phyloP scores from a whole-genome alignment of 2,797 vertebrate genomes.

The Chelonia mydas region DNA sequence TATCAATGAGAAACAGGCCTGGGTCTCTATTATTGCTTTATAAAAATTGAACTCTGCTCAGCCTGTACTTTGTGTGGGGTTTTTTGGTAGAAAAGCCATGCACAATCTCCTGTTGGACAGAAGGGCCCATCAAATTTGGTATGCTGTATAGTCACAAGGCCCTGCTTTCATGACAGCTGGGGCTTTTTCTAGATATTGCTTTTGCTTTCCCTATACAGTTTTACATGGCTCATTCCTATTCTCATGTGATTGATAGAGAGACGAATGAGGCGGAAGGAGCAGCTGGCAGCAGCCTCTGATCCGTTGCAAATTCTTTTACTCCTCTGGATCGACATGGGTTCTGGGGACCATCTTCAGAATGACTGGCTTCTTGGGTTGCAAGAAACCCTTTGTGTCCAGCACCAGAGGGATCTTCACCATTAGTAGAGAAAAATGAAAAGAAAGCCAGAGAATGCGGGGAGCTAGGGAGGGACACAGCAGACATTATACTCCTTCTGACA shows the following conservation, averaged over 20 bases:
- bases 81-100: neutral
- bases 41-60: neutral
- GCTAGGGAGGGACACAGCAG: neutral
- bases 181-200: neutral
- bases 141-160: neutral
- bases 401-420: conserved; percentile 81
- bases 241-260: neutral
- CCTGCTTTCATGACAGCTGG: neutral
- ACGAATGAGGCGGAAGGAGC: neutral
- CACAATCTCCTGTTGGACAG: neutral
- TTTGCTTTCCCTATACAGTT: fast-evolving
- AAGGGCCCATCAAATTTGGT: neutral
- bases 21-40: neutral
- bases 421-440: neutral
- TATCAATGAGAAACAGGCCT: neutral
- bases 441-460: neutral
- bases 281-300: neutral
- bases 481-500: neutral
- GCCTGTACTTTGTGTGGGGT: neutral
- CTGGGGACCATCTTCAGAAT: conserved; percentile 82
- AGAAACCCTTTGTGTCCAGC: conserved; percentile 64
- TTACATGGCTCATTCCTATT: neutral
- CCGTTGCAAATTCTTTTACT: conserved; percentile 40
- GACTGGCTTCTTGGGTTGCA: conserved; percentile 81
- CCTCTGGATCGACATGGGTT: neutral